Conservation (phyloP, 2,797 vertebrate species). For the Mus minutoides region DNA sequence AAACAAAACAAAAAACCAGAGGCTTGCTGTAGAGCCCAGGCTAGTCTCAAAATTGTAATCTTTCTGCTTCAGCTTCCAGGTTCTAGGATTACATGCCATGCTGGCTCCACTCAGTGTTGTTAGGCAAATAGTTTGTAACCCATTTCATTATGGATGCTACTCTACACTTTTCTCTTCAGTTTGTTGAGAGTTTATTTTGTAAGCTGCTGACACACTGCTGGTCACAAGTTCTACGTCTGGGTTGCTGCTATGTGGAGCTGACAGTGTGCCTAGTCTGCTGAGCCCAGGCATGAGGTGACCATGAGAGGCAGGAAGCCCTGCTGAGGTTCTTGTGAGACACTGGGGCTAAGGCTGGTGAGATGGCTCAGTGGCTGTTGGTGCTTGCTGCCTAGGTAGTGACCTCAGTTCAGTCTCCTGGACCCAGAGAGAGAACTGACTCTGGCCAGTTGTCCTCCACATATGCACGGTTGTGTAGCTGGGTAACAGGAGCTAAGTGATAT, state of each 20-base stretch:
- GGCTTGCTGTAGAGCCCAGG: not conserved
- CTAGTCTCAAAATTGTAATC: not conserved
- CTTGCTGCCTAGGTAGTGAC: not conserved
- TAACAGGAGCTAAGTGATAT: conserved; percentile 6
- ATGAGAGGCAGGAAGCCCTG: accelerated
- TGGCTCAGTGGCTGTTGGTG: not conserved
- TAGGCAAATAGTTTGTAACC: not conserved
- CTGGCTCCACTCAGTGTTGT: not conserved
- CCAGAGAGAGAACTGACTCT: not conserved
- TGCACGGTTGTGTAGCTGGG: not conserved
- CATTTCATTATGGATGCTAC: not conserved
- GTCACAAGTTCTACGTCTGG: not conserved
- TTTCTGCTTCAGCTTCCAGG: not conserved
- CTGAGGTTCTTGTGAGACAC: not conserved
- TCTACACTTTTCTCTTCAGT: not conserved
- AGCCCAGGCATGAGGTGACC: too few relatives aligned
- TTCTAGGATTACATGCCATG: not conserved
- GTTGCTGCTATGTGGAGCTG: too few relatives aligned
- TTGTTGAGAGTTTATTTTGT: not conserved
- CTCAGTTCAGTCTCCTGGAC: not conserved
- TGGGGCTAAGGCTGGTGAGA: not conserved
- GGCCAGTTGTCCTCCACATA: not conserved
- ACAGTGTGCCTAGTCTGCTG: not conserved
- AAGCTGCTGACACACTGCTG: not conserved
- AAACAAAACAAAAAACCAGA: not conserved